Evolutionary conservation across 2,888 invertebrate species (phyloP).

Genomic region (Chrysolina haemoptera): DNA sequence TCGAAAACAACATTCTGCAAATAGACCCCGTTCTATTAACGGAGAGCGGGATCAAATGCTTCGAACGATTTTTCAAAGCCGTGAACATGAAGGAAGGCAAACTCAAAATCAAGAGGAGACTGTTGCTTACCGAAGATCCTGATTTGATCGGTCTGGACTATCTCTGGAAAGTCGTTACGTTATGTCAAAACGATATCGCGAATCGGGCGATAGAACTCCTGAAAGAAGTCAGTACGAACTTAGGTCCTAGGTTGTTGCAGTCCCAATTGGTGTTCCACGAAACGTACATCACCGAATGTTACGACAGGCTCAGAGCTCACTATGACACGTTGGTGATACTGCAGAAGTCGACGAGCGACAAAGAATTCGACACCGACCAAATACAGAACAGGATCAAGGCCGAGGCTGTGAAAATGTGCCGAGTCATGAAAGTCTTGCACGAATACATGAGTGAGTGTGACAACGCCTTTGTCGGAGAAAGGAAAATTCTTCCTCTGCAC

Average conservation of each 20-base stretch:
- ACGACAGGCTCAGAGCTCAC: conserved; percentile 88
- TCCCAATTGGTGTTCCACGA: conserved; percentile 89
- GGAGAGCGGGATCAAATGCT: conserved; percentile 95
- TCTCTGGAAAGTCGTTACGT: conserved; percentile 88
- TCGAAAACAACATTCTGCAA: conserved; percentile 93
- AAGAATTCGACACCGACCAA: conserved; percentile 69
- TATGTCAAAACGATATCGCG: conserved; percentile 93
- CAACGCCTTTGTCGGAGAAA: conserved; percentile 87
- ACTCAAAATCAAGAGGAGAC: conserved; percentile 87
- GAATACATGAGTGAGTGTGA: conserved; percentile 98
- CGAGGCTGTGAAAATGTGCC: conserved; percentile 90
- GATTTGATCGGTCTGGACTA: conserved; percentile 97
- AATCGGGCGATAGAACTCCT: conserved; percentile 91
- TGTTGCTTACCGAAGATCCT: conserved; percentile 91
- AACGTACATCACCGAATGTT: conserved; percentile 92
- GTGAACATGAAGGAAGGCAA: conserved; percentile 97
- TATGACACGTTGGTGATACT: conserved; percentile 86
- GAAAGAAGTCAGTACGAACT: conserved; percentile 94
- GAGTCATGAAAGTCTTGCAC: conserved; percentile 93
- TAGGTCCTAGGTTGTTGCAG: conserved; percentile 88
- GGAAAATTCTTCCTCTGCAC: conserved; percentile 90
- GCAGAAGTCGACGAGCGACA: conserved; percentile 71
- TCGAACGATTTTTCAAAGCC: conserved; percentile 91
- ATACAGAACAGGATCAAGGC: conserved; percentile 72
- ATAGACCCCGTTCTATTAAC: conserved; percentile 92